These are phyloP conservation scores for Copidosoma floridanum DNA, from an alignment of 1,140 invertebrate genomes.

Conservation along the genomic window DNA sequence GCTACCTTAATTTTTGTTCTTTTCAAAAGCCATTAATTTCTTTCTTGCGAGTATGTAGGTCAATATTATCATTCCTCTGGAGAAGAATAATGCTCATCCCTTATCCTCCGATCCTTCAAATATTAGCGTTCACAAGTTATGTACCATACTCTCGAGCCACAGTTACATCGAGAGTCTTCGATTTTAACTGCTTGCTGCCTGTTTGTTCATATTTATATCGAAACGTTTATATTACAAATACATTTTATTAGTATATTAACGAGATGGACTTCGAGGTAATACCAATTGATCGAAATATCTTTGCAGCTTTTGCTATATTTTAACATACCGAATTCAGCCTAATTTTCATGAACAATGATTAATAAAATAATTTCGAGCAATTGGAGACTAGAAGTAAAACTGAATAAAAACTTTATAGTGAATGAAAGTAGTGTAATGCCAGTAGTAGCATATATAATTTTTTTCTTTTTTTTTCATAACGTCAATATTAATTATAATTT, in stretches of 20 bases:
- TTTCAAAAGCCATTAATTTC: slow-evolving; percentile 18
- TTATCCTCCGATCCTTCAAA: slow-evolving; percentile 8
- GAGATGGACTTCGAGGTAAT: slow-evolving; percentile 14
- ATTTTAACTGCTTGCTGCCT: slow-evolving; percentile 53
- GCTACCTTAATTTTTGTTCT: not conserved
- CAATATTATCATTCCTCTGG: slow-evolving; percentile 18
- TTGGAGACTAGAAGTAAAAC: slow-evolving; percentile 9
- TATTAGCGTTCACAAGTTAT: slow-evolving; percentile 13
- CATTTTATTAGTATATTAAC: slow-evolving; percentile 20
- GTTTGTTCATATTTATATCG: slow-evolving; percentile 39
- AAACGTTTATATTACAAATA: slow-evolving; percentile 17
- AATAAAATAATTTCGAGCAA: slow-evolving; percentile 25
- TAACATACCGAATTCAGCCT: too few species aligned
- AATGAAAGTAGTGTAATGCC: slow-evolving; percentile 39
- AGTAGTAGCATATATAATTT: slow-evolving; percentile 25
- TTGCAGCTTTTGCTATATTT: not conserved
- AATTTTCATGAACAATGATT: too few species aligned
- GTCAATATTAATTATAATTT: slow-evolving; percentile 22
- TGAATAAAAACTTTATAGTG: slow-evolving; percentile 31
- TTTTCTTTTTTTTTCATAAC: slow-evolving; percentile 20
- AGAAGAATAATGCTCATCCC: slow-evolving; percentile 4
- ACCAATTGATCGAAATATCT: slow-evolving; percentile 24
- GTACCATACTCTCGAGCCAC: slow-evolving; percentile 9
- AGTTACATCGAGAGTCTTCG: slow-evolving; percentile 4
- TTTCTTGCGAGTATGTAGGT: slow-evolving; percentile 26